phyloP scores from a whole-genome alignment of 2,888 invertebrate species.

The Dryomyza anilis region DNA sequence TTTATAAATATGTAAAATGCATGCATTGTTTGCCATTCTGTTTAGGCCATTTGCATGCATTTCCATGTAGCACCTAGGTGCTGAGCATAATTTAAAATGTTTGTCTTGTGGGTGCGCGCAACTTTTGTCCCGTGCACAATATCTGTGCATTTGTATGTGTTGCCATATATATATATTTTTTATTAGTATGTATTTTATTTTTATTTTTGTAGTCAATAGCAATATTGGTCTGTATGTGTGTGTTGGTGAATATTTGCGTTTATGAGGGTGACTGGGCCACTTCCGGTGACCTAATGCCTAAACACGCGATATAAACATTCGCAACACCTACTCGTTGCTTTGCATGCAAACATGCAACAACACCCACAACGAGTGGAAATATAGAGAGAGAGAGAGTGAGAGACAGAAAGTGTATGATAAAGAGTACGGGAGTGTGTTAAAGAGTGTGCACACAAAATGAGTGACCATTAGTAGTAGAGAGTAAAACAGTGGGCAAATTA shows the following conservation, averaged over 20 bases:
- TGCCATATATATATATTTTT: not conserved
- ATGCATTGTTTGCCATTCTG: not conserved
- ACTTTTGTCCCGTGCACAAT: constrained; percentile 2
- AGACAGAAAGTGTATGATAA: not conserved
- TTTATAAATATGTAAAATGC: no score
- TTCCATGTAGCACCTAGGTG: no score
- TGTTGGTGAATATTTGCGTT: constrained; percentile 6
- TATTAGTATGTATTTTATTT: not conserved
- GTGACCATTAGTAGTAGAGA: not conserved
- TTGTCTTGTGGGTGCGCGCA: constrained; percentile 20
- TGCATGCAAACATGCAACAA: not conserved
- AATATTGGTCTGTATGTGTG: not conserved
- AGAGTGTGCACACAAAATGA: no score
- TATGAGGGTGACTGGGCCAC: constrained; percentile 30
- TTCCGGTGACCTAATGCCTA: constrained; percentile 35
- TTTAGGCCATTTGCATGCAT: not conserved
- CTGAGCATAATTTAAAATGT: constrained; percentile 10
- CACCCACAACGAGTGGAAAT: not conserved
- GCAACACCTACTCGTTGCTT: constrained; percentile 2
- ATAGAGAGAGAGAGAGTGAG: not conserved
- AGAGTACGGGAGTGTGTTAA: not conserved
- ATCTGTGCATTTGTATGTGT: not conserved
- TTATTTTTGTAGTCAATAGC: not conserved
- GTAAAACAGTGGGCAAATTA: not conserved
- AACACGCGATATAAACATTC: constrained; percentile 31